Evolutionary conservation across 2,113 vertebrate genomes (phyloP), one percentile per base, ranked within the genome.

Genomic region (Paralichthys olivaceus): DNA sequence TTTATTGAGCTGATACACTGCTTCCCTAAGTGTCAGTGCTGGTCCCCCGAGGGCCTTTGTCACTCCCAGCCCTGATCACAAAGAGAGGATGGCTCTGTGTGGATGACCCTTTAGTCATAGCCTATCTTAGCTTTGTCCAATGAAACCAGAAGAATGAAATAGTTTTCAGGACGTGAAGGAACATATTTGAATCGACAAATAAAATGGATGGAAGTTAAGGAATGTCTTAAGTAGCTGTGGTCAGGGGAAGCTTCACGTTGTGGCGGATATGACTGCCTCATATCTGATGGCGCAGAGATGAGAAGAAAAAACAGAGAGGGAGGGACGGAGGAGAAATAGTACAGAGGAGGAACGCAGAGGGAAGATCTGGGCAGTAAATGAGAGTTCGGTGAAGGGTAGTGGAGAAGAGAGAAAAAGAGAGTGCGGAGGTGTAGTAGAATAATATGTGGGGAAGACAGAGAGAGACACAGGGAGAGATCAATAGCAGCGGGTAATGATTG

Each of bases 1-100:
- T 91, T 90, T 89, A 91, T 93, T 85, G 75, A 84, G 60, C 28
- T 61, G 58, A 83, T 53, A 11, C 22, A 0, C 78, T 70, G 70
- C 83, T 70, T 63, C 59, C 53, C 74, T 83, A 87, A 88, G 81
- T 80, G 87, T 67, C 66, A 34, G 4, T 58, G 84, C 82, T 53
- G 73, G 86, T 91, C 91, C 77, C 87, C 49, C 8, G 83, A 72
- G 85, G 80, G 80, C 72, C 73, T 63, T 54, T 4, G 23, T 66
- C 75, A 8, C 69, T 29, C 45, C 69, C 72, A 26, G 60, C 60
- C 37, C 57, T 77, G 64, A 80, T 87, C 67, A 58, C 69, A 62
- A 19, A 69, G 81, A 78, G 84, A 83, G 85, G 80, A 77, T 51
- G 86, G 80, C 75, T 4, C 47, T 8, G 54, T 72, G 68, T 29